Percentiles rank a stretch among this genome's conserved stretches.
Evolutionary conservation across 2,888 invertebrate genomes (phyloP).

Genomic region (Brachypalpus laphriformis): DNA sequence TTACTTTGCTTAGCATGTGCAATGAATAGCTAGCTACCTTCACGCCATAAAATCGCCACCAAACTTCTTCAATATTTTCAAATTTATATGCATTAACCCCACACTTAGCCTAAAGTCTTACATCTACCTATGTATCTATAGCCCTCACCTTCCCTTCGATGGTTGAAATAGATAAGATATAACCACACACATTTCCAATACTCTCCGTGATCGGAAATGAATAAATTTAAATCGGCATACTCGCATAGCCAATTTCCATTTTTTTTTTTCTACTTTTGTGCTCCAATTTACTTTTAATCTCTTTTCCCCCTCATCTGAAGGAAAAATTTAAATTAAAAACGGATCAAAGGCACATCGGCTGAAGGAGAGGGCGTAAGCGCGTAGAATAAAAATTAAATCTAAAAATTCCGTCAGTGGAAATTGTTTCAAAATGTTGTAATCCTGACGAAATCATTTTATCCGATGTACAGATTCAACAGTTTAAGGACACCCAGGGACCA

Average conservation of each 20-base stretch:
- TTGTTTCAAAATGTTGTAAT: slow-evolving; percentile 61
- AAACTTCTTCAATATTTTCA: slow-evolving; percentile 55
- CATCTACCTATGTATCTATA: slow-evolving; percentile 9
- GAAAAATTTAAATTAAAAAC: slow-evolving; percentile 71
- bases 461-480: slow-evolving; percentile 61
- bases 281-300: slow-evolving; percentile 73
- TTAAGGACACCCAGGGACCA: slow-evolving; percentile 2
- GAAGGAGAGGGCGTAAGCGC: slow-evolving; percentile 23
- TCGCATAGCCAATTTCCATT: slow-evolving; percentile 45
- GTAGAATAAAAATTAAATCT: slow-evolving; percentile 64
- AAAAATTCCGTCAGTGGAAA: slow-evolving; percentile 52
- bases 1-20: slow-evolving; percentile 4
- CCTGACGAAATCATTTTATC: slow-evolving; percentile 23
- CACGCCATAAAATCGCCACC: background rate
- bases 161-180: slow-evolving; percentile 42
- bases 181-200: slow-evolving; percentile 58
- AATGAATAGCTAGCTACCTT: too few species aligned
- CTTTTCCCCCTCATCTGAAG: slow-evolving; percentile 37
- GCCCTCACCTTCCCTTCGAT: background rate
- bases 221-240: slow-evolving; percentile 71
- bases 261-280: slow-evolving; percentile 19
- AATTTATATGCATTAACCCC: slow-evolving; percentile 68
- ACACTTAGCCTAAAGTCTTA: slow-evolving; percentile 39
- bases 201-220: slow-evolving; percentile 64
- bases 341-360: slow-evolving; percentile 64